Percentiles rank a stretch among this genome's conserved stretches.
phyloP scores from a whole-genome alignment of 2,113 vertebrate species.

The Protobothrops mucrosquamatus region DNA sequence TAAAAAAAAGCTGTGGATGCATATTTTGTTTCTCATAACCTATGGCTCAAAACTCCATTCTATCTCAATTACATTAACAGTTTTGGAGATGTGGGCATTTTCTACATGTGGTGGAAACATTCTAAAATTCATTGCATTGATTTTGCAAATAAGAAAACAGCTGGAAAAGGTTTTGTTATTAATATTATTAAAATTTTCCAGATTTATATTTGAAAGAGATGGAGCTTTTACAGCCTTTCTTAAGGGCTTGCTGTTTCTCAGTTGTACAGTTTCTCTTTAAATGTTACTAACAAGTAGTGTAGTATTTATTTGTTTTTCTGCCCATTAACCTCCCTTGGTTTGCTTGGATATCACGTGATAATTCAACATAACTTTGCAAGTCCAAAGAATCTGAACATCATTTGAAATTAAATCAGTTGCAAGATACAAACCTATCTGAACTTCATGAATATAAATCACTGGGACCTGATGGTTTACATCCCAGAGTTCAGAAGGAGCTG shows the following conservation, averaged over 20 bases:
- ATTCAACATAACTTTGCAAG: slow-evolving; percentile 34
- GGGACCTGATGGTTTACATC: too few species aligned
- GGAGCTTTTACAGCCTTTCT: slow-evolving; percentile 42
- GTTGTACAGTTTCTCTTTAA: slow-evolving; percentile 54
- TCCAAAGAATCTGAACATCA: not conserved
- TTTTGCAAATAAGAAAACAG: slow-evolving; percentile 71
- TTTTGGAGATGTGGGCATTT: slow-evolving; percentile 65
- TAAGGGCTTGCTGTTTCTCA: slow-evolving; percentile 57
- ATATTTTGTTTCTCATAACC: slow-evolving; percentile 46
- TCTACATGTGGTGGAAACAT: slow-evolving; percentile 65
- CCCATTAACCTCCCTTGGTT: slow-evolving; percentile 49
- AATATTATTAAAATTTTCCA: slow-evolving; percentile 64
- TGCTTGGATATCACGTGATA: slow-evolving; percentile 42
- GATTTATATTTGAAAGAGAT: slow-evolving; percentile 59
- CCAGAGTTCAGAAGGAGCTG: too few species aligned
- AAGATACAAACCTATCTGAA: not conserved
- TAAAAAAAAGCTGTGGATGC: slow-evolving; percentile 41
- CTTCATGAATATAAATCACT: too few species aligned
- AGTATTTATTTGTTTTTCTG: slow-evolving; percentile 50
- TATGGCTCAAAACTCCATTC: slow-evolving; percentile 54
- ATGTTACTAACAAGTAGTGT: slow-evolving; percentile 53
- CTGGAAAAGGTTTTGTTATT: slow-evolving; percentile 65
- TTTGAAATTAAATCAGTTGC: not conserved
- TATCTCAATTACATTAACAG: slow-evolving; percentile 68
- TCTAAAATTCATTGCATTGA: slow-evolving; percentile 67